Base-by-base conservation (phyloP, 2,888 invertebrate species). In the Noctuana brunneofusca region DNA sequence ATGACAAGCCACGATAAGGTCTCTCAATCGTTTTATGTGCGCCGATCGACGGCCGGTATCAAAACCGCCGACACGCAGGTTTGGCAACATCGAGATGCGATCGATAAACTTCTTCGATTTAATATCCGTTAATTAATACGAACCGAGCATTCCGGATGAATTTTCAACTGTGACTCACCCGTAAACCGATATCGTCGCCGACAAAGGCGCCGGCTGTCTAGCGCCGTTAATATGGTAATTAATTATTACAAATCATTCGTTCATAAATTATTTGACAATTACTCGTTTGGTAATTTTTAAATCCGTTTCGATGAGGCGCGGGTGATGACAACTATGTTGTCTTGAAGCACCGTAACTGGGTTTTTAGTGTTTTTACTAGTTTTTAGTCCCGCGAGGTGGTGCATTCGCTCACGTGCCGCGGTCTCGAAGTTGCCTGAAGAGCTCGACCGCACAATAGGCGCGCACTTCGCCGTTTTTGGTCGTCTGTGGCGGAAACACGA, bases 41-140 rank as follows among this genome's bases (percentile, higher is more conserved):
- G 78, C 74, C 76, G 75, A 72, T 81, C 79, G 78, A 78, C 79
- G 76, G 70, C 73, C 68, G 78, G 79, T 80, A 82, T 86, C 84
- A 82, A 82, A 87, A 80, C 84, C 75, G 82, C 86, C 87, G 87
- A 78, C 81, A 76, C 81, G 77, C 85, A 79, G 82, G 89, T 89
- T 90, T 88, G 88, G 86, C 90, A 89, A 89, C 86, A 83, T 80
- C 83, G 84, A 89, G 89, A 90, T 91, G 83, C 76, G 80, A 74
- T 78, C 86, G 90, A 89, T 91, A 90, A 91, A 89, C 83, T 87
- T 84, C 83, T 87, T 84, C 84, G 84, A 86, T 90, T 89, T 88
- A 87, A 90, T 88, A 89, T 88, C 84, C 87, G 89, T 90, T 91
- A 90, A 91, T 90, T 89, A 90, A 91, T 89, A 87, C 89, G 81